Evolutionary conservation across 2,888 invertebrate genomes (phyloP), one percentile per base, ranked within the genome.

Genomic region (Aleiodes leptofemur): DNA sequence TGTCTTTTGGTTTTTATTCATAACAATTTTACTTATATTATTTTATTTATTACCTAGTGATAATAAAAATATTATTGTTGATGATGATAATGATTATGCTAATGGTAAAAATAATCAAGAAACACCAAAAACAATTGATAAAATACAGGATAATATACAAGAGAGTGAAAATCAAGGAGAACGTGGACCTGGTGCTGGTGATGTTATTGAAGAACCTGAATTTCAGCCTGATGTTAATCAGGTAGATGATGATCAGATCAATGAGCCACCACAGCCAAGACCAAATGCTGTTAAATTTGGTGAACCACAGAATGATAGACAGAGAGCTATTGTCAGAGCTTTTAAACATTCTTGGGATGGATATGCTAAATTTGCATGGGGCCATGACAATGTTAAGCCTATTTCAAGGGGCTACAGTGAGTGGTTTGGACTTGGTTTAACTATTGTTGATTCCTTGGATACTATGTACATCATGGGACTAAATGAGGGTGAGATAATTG

Each of bases 341-440:
- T 97, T 99, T 86, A 93, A 93, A 85, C 97, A 98, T 90, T 97
- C 98, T 0, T 99, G 98, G 98, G 92, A 92, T 72, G 98, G 97
- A 0, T 99, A 99, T 89, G 96, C 95, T 87, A 93, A 94, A 76
- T 96, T 94, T 90, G 98, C 99, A 0, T 99, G 99, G 99, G 99
- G 99, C 1, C 96, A 97, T 84, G 99, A 99, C 88, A 97, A 98
- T 87, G 91, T 99, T 57, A 96, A 96, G 85, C 99, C 99, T 0
- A 93, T 98, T 48, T 94, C 96, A 0, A 95, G 94, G 83, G 92
- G 93, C 78, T 93, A 94, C 76, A 94, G 94, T 70, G 97, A 98
- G 86, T 99, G 99, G 99, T 99, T 99, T 90, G 95, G 96, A 0
- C 91, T 99, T 1, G 99, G 98, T 0, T 92, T 99, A n/a, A 98